Evolutionary conservation across 2,888 invertebrate species (phyloP).

Genomic region (Heterodera filipjevi): DNA sequence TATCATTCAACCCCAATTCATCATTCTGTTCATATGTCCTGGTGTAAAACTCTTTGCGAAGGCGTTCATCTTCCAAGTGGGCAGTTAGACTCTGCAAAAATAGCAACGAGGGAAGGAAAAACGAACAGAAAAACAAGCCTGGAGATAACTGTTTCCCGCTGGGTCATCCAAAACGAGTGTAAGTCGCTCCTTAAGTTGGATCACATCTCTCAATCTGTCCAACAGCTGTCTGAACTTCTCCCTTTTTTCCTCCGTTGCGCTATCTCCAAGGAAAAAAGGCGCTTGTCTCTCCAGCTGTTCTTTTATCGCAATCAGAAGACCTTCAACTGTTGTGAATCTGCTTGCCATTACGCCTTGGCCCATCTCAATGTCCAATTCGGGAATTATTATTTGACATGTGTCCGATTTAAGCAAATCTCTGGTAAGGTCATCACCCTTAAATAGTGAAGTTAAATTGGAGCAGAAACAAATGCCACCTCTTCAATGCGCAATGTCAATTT

Average conservation of each 20-base stretch:
- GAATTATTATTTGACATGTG: constrained; percentile 79
- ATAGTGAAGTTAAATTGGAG: not conserved
- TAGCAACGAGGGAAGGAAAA: too few relatives aligned
- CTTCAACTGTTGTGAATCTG: constrained; percentile 92
- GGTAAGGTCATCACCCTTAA: constrained; percentile 77
- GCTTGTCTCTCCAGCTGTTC: constrained; percentile 53
- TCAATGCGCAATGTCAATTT: constrained; percentile 49
- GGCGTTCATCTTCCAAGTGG: constrained; percentile 68
- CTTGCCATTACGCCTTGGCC: constrained; percentile 85
- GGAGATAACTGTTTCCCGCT: constrained; percentile 93
- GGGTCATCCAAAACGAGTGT: constrained; percentile 91
- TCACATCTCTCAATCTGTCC: constrained; percentile 47
- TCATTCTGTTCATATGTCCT: constrained; percentile 89
- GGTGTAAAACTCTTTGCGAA: constrained; percentile 80
- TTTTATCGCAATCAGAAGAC: constrained; percentile 78
- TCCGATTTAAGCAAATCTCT: constrained; percentile 94
- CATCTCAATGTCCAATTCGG: constrained; percentile 76
- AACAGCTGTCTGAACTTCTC: constrained; percentile 48
- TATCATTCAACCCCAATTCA: constrained; percentile 89
- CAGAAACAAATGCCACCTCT: constrained; percentile 43
- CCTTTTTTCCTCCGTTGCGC: constrained; percentile 43
- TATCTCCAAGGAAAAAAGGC: constrained; percentile 63
- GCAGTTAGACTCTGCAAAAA: constrained; percentile 54
- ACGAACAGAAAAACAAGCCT: constrained; percentile 70
- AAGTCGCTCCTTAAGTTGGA: constrained; percentile 67